Percentiles rank a stretch among this genome's conserved stretches.
phyloP scores from a whole-genome alignment of 2,888 invertebrate species.

The Leucophora obtusa region DNA sequence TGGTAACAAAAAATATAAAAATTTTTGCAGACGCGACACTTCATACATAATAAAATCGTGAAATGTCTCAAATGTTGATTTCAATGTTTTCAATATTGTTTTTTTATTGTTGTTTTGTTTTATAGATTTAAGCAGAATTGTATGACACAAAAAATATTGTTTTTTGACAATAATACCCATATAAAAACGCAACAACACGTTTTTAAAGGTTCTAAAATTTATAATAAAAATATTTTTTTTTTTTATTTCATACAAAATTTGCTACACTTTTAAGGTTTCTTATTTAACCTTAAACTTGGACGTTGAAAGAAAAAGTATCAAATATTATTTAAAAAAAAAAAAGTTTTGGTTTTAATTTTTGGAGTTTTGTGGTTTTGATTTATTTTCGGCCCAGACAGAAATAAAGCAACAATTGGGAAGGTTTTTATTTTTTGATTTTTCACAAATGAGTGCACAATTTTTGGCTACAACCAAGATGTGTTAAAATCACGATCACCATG shows the following conservation, averaged over 20 bases:
- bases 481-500: constrained; percentile 58
- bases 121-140: constrained; percentile 54
- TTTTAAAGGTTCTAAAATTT: constrained; percentile 64
- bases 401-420: constrained; percentile 29
- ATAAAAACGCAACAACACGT: constrained; percentile 59
- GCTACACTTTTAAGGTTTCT: constrained; percentile 63
- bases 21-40: constrained; percentile 66
- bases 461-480: constrained; percentile 45
- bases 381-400: constrained; percentile 19
- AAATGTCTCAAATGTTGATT: constrained; percentile 66
- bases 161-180: constrained; percentile 46
- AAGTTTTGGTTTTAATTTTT: constrained; percentile 55
- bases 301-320: constrained; percentile 49
- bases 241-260: constrained; percentile 24
- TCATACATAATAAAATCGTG: constrained; percentile 68
- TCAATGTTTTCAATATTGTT: constrained; percentile 48
- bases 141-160: constrained; percentile 37
- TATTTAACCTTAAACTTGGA: constrained; percentile 64
- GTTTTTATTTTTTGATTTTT: constrained; percentile 15
- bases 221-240: constrained; percentile 58
- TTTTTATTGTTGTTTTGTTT: constrained; percentile 32
- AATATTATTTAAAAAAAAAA: constrained; percentile 54
- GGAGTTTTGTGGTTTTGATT: constrained; percentile 53
- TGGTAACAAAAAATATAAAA: constrained; percentile 49
- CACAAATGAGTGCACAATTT: constrained; percentile 58